Percentiles rank a stretch among this genome's conserved stretches.
These are phyloP conservation scores for Sisyra nigra DNA, from an alignment of 2,888 invertebrate genomes.

Conservation along the genomic window DNA sequence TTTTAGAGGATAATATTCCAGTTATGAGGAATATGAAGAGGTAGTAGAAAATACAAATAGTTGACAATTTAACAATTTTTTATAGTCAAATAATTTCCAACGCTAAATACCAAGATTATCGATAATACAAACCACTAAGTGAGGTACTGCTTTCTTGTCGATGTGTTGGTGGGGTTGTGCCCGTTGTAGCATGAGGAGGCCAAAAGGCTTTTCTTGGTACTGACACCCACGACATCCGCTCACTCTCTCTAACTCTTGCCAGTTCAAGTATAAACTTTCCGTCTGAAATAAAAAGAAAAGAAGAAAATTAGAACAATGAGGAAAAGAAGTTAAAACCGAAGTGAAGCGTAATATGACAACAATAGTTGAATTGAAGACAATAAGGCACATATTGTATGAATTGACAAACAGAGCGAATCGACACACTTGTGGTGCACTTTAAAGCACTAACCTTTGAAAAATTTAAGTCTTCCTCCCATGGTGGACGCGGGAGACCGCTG, in stretches of 20 bases:
- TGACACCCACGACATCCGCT: conserved; percentile 75
- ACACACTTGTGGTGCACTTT: not conserved
- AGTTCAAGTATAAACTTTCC: conserved; percentile 81
- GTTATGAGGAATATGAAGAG: too few species aligned
- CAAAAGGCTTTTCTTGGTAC: conserved; percentile 79
- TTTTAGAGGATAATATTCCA: too few species aligned
- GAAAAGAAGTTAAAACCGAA: conserved; percentile 1
- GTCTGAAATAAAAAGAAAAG: conserved; percentile 35
- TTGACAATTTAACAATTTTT: too few species aligned
- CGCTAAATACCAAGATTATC: too few species aligned
- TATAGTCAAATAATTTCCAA: too few species aligned
- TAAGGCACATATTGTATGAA: not conserved
- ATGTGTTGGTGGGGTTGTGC: conserved; percentile 34
- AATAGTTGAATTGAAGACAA: not conserved
- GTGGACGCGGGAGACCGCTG: conserved; percentile 15
- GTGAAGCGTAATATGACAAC: not conserved
- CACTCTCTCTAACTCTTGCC: conserved; percentile 59
- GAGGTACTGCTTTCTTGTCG: conserved; percentile 62
- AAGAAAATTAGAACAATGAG: conserved; percentile 1
- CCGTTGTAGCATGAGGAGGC: conserved; percentile 57
- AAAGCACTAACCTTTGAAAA: conserved; percentile 52
- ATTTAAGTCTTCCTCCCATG: conserved; percentile 50
- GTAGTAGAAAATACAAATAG: too few species aligned
- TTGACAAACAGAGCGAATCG: conserved; percentile 5
- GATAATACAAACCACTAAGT: conserved; percentile 46